Evolutionary conservation across 2,113 vertebrate genomes (phyloP).

Genomic region (Dissostichus mawsoni): DNA sequence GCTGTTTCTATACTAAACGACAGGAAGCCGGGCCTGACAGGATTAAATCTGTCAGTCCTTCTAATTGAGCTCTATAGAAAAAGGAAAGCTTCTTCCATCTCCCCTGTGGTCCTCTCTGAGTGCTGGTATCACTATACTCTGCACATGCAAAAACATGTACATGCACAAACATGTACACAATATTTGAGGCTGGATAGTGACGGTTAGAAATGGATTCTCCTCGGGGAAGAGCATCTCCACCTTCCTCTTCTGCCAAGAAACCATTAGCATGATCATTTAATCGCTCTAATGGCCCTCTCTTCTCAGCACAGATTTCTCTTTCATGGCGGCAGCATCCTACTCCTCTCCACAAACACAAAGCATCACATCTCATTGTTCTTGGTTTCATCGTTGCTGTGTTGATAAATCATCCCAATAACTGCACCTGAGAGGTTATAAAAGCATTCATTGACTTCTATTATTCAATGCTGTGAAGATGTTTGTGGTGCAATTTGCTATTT

Average conservation of each 20-base stretch:
- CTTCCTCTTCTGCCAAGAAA: slow-evolving; percentile 58
- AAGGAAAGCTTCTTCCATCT: slow-evolving; percentile 39
- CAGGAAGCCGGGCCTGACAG: slow-evolving; percentile 48
- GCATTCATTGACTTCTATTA: slow-evolving; percentile 20
- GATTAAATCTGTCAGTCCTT: slow-evolving; percentile 53
- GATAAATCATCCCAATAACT: slow-evolving; percentile 37
- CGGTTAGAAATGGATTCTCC: slow-evolving; percentile 35
- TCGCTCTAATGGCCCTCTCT: slow-evolving; percentile 65
- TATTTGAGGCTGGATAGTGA: slow-evolving; percentile 18
- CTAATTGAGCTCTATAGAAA: slow-evolving; percentile 52
- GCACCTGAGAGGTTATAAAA: slow-evolving; percentile 29
- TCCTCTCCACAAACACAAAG: slow-evolving; percentile 25
- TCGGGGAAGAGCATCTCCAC: slow-evolving; percentile 44
- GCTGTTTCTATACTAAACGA: slow-evolving; percentile 43
- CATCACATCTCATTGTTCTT: not conserved
- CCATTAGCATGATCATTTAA: slow-evolving; percentile 67
- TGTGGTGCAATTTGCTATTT: slow-evolving; percentile 36
- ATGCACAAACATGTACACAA: not conserved
- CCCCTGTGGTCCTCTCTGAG: slow-evolving; percentile 42
- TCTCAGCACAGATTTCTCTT: slow-evolving; percentile 50
- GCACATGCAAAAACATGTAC: slow-evolving; percentile 10
- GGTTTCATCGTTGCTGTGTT: not conserved
- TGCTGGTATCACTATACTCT: slow-evolving; percentile 28
- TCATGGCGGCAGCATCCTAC: slow-evolving; percentile 31
- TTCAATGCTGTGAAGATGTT: slow-evolving; percentile 20